Evolutionary conservation across 2,113 vertebrate genomes (phyloP), one percentile per base, ranked within the genome.

Genomic region (Centrocercus urophasianus): DNA sequence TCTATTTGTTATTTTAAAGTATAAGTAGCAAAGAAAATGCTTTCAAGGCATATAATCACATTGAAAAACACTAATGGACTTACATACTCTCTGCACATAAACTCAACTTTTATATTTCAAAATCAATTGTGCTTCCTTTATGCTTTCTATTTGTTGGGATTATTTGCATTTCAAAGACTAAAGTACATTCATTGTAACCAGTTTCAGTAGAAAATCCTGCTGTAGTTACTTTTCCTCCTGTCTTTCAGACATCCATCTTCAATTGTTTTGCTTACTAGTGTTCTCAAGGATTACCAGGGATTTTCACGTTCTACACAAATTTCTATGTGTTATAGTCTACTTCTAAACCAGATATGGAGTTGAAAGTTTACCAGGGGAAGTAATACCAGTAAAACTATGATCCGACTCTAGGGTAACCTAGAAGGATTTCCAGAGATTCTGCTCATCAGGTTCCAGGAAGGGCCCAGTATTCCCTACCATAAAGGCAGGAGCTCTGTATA

Each of bases 91-190:
- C 38, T 83, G n/a, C 96, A 54, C 25, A 75, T 50, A 91, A 40
- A 82, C 5, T 14, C 19, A 78, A 80, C 48, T 86, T 93, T 83
- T 88, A 42, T 28, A 57, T 52, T 66, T 93, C 30, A 57, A 36
- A 38, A 96, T 95, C 90, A 94, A 96, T 93, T 92, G 20, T 34
- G 57, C 90, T 93, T 90, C 56, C 80, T 95, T 91, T 89, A 88
- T 0, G 34, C 4, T 52, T 83, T 88, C 42, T 93, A 34, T 17
- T 74, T 77, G 22, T 52, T 88, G 4, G 57, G 18, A 82, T 91
- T 54, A 88, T 47, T 97, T 36, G 50, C 28, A 38, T 42, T 34
- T 81, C 65, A 96, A n/a, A 86, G 6, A 11, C 5, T 30, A n/a
- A 32, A 59, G 36, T 8, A 71, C 5, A 14, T 38, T 85, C 74